These are phyloP conservation scores for Ormyrus pomaceus DNA, from an alignment of 2,888 invertebrate genomes.

Conservation along the genomic window DNA sequence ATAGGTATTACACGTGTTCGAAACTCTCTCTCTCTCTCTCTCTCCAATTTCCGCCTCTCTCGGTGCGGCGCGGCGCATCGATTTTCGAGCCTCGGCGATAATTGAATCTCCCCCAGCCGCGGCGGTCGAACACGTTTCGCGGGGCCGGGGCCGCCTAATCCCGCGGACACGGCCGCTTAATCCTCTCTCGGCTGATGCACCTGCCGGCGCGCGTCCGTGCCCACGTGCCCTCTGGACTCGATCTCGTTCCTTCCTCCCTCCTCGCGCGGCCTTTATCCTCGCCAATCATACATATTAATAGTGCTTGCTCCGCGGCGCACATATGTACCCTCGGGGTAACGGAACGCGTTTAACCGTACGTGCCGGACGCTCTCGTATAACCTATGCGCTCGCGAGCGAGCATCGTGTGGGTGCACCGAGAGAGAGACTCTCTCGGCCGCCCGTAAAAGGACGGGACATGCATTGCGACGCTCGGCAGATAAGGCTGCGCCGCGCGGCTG, in stretches of 20 bases:
- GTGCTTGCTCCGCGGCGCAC: conserved; percentile 55
- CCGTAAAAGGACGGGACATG: conserved; percentile 32
- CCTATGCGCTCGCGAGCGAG: not conserved
- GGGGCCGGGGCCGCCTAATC: too few species aligned
- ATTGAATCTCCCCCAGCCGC: too few species aligned
- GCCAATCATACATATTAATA: conserved; percentile 72
- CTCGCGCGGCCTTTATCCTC: conserved; percentile 58
- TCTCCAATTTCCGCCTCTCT: too few species aligned
- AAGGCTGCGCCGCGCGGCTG: conserved; percentile 14
- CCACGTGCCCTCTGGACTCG: not conserved
- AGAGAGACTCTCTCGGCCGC: not conserved
- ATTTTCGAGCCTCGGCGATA: too few species aligned
- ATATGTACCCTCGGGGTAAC: conserved; percentile 57
- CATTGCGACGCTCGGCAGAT: conserved; percentile 4
- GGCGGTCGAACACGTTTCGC: too few species aligned
- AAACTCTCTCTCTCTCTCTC: too few species aligned
- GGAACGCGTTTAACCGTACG: conserved; percentile 48
- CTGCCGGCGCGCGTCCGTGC: not conserved
- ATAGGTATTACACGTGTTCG: too few species aligned
- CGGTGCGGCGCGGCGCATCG: too few species aligned
- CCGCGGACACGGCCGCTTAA: not conserved
- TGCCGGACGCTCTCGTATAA: not conserved
- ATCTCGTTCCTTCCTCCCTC: not conserved
- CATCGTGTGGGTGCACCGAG: too few species aligned
- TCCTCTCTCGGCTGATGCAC: not conserved